A percentile compares a stretch with the other conserved stretches of the same genome.
Evolutionary conservation across 2,888 invertebrate genomes (phyloP).

Genomic region (Pteria penguin): DNA sequence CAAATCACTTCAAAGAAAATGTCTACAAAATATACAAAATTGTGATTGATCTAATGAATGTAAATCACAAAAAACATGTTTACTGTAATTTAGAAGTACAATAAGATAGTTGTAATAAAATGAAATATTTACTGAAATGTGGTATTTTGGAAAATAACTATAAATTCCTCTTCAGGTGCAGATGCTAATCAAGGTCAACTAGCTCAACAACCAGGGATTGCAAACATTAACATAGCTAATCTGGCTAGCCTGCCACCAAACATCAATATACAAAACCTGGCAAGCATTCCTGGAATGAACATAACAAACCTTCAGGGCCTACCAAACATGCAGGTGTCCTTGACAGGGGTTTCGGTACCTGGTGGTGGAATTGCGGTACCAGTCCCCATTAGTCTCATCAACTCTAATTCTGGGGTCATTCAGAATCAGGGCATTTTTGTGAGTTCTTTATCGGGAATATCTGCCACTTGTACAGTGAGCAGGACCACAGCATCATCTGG

Average conservation of each 20-base stretch:
- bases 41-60: too few relatives aligned
- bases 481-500: background rate
- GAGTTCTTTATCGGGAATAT: conserved; percentile 55
- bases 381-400: conserved; percentile 84
- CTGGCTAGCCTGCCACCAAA: conserved; percentile 71
- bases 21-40: too few relatives aligned
- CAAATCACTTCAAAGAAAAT: too few relatives aligned
- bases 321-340: conserved; percentile 84
- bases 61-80: too few relatives aligned
- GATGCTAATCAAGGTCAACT: conserved; percentile 32
- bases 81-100: too few relatives aligned
- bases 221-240: conserved; percentile 73
- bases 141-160: background rate
- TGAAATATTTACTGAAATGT: background rate
- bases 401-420: conserved; percentile 58
- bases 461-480: conserved; percentile 20
- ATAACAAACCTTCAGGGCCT: conserved; percentile 72
- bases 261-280: conserved; percentile 76
- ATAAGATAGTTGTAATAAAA: background rate
- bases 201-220: conserved; percentile 51
- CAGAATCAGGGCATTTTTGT: conserved; percentile 73
- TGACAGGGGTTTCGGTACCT: conserved; percentile 79
- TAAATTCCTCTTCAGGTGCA: conserved; percentile 5
- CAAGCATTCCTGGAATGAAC: conserved; percentile 72
- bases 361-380: conserved; percentile 91